Evolutionary conservation across 23 tunicate species (phyloP).

Genomic region (Trididemnum clinides): DNA sequence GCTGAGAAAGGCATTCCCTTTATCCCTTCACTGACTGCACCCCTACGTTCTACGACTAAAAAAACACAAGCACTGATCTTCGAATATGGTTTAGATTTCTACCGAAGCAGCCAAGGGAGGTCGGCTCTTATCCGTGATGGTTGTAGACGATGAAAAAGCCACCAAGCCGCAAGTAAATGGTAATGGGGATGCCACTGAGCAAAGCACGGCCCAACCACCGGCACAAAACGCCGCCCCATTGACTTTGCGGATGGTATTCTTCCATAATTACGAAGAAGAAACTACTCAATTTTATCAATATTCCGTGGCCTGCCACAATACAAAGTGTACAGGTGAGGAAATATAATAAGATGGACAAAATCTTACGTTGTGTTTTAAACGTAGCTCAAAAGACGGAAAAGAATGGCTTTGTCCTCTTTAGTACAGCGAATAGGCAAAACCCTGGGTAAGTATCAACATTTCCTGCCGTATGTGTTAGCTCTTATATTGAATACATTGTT

Average conservation of each 20-base stretch:
- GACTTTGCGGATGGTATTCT: slow-evolving; percentile 42
- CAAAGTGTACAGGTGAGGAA: slow-evolving; percentile 52
- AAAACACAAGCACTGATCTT: too few species aligned
- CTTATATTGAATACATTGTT: too few species aligned
- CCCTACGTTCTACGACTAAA: too few species aligned
- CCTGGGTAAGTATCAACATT: too few species aligned
- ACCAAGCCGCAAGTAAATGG: neutral
- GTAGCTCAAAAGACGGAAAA: too few species aligned
- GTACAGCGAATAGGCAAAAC: too few species aligned
- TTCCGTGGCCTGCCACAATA: slow-evolving; percentile 39
- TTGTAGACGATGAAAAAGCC: neutral
- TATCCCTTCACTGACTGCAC: too few species aligned
- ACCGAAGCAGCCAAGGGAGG: slow-evolving; percentile 49
- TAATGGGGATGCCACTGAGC: neutral
- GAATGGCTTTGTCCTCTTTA: too few species aligned
- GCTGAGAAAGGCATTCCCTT: too few species aligned
- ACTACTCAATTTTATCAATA: slow-evolving; percentile 10
- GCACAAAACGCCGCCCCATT: neutral
- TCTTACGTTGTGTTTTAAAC: too few species aligned
- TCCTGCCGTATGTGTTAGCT: too few species aligned
- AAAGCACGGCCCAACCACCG: neutral
- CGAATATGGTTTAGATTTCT: slow-evolving; percentile 44
- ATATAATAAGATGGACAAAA: too few species aligned
- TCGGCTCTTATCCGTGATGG: slow-evolving; percentile 58
- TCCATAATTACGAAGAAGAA: slow-evolving; percentile 11